Conservation (phyloP, 2,888 invertebrate genomes). For the Eudasyphora cyanicolor region DNA sequence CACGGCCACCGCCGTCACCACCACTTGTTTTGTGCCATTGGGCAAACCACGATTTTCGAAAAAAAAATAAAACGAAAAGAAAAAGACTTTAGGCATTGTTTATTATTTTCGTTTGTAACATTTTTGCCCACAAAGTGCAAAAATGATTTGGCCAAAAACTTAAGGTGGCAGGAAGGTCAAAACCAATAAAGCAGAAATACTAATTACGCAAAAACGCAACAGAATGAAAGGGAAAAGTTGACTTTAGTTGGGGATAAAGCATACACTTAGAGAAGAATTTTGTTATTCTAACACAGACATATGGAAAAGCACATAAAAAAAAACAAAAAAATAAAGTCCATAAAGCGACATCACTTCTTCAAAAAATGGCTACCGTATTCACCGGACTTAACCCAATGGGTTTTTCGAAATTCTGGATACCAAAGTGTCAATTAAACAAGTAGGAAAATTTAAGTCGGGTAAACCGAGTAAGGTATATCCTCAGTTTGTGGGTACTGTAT, state of each 20-base stretch:
- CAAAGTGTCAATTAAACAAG: too few species aligned
- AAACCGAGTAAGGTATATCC: too few species aligned
- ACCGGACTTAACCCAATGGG: too few species aligned
- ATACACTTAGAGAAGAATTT: not conserved
- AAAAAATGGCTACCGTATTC: too few species aligned
- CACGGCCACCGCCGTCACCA: too few species aligned
- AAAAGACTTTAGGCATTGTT: not conserved
- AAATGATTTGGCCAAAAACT: not conserved
- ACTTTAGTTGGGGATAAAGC: not conserved
- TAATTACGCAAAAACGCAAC: not conserved
- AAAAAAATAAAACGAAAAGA: too few species aligned
- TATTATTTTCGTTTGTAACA: not conserved
- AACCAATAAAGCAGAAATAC: too few species aligned
- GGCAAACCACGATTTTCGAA: conserved; percentile 13
- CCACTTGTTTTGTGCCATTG: conserved; percentile 27
- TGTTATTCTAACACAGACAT: not conserved
- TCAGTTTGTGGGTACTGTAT: too few species aligned
- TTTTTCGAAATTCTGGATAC: too few species aligned
- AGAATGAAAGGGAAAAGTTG: not conserved
- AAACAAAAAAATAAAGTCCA: not conserved
- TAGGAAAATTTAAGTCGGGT: too few species aligned
- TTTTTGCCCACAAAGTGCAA: not conserved
- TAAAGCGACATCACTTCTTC: not conserved
- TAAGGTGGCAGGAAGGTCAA: not conserved
- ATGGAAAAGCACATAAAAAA: not conserved